Conservation (phyloP, 2,797 vertebrate species). For the Poecilia wingei region DNA sequence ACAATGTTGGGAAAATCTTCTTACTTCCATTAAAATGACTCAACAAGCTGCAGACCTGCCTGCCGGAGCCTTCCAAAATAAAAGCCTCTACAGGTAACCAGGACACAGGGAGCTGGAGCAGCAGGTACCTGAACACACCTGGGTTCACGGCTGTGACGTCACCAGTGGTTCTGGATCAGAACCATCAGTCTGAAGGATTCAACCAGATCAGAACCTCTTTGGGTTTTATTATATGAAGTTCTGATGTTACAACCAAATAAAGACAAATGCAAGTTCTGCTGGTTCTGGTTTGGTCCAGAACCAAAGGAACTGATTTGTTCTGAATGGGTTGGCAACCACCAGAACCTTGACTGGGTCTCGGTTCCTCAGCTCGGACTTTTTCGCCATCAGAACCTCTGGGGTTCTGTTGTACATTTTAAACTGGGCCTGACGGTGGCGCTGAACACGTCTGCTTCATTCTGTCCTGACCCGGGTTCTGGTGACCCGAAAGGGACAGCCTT, state of each 20-base stretch:
- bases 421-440: not conserved
- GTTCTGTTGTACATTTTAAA: not conserved
- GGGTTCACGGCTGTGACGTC: not conserved
- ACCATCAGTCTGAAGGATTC: not conserved
- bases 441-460: not conserved
- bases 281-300: no score
- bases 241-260: not conserved
- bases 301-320: not conserved
- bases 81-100: not conserved
- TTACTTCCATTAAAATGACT: no score
- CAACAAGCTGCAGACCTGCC: not conserved
- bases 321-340: not conserved
- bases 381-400: not conserved
- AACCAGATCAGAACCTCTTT: not conserved
- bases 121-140: not conserved
- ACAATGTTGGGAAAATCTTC: no score
- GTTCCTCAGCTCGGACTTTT: not conserved
- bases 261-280: not conserved
- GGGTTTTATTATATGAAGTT: not conserved
- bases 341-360: not conserved
- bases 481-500: slow-evolving; percentile 61
- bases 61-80: not conserved
- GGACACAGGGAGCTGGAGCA: not conserved
- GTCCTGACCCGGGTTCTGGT: not conserved
- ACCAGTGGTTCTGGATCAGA: not conserved